Evolutionary conservation across 1,140 invertebrate species (phyloP).

Genomic region (Goniozus legneri): DNA sequence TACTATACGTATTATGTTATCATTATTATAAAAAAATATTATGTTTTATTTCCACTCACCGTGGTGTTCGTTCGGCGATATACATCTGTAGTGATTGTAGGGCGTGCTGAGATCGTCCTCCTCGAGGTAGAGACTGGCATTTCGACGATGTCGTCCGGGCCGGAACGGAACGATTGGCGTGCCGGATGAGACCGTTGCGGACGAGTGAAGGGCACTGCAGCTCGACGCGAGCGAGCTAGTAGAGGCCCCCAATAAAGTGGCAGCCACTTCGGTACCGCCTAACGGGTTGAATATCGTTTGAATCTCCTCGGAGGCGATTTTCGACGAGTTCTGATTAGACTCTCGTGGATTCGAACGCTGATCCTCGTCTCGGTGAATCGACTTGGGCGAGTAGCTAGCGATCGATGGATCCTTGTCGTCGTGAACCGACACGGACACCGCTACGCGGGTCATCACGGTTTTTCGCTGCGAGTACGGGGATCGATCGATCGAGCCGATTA

Average conservation of each 20-base stretch:
- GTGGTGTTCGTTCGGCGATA: conserved; percentile 64
- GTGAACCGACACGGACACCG: background rate
- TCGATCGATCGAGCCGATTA: no score
- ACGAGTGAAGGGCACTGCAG: conserved; percentile 18
- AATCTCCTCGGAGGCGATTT: conserved; percentile 12
- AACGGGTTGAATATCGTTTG: conserved; percentile 42
- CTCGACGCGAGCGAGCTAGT: conserved; percentile 50
- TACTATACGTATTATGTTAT: no score
- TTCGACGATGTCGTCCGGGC: conserved; percentile 36
- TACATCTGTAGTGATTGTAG: conserved; percentile 68
- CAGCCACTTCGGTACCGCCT: conserved; percentile 47
- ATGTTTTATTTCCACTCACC: no score
- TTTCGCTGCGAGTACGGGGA: no score
- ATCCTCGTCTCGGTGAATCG: background rate
- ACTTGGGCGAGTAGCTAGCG: background rate
- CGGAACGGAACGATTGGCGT: conserved; percentile 31
- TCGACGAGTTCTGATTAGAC: background rate
- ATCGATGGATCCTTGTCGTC: background rate
- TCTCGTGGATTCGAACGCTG: conserved; percentile 32
- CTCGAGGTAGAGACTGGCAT: conserved; percentile 40
- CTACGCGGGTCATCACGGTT: no score
- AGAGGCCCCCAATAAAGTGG: conserved; percentile 56
- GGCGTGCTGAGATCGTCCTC: conserved; percentile 67
- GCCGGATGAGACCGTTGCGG: conserved; percentile 13
- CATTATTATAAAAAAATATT: no score